Evolutionary conservation across 2,797 vertebrate genomes (phyloP).

Genomic region (Gadopsis marmoratus): DNA sequence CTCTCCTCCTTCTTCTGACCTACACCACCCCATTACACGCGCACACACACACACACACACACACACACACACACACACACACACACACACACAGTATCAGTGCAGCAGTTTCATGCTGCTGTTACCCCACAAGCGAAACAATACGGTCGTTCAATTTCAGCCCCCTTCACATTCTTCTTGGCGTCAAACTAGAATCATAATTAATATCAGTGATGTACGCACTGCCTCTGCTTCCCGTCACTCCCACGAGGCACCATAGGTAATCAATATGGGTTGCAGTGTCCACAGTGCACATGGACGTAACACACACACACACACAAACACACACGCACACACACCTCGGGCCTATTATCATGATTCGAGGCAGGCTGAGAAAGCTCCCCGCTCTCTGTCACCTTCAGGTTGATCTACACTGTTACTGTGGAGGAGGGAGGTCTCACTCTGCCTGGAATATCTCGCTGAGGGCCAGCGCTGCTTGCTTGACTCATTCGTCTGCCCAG

Average conservation of each 20-base stretch:
- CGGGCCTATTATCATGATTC: constrained; percentile 38
- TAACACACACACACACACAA: constrained; percentile 37
- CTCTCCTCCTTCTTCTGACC: constrained; percentile 39
- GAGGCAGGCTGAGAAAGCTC: constrained; percentile 5
- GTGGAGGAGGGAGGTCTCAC: constrained; percentile 12
- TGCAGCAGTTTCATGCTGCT: constrained; percentile 29
- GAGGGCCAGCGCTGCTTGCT: constrained; percentile 20
- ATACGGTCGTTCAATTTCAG: constrained; percentile 28
- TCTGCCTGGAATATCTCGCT: constrained; percentile 38
- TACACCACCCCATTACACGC: constrained; percentile 10
- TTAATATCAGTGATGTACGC: constrained; percentile 66
- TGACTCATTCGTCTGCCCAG: constrained; percentile 26
- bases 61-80: background rate
- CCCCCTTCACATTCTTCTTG: background rate
- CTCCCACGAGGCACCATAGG: constrained; percentile 32
- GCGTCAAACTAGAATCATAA: constrained; percentile 48
- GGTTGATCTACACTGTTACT: constrained; percentile 56
- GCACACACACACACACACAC: constrained; percentile 18
- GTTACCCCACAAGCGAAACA: constrained; percentile 24
- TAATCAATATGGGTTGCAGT: constrained; percentile 56
- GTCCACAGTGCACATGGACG: constrained; percentile 32
- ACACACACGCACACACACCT: constrained; percentile 38
- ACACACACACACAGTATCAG: constrained; percentile 1
- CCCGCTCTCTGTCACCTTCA: constrained; percentile 56
- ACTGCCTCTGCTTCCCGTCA: constrained; percentile 23